Percentiles rank a stretch among this genome's conserved stretches.
Conservation (phyloP, 2,888 invertebrate genomes). For the Clitarchus hookeri region DNA sequence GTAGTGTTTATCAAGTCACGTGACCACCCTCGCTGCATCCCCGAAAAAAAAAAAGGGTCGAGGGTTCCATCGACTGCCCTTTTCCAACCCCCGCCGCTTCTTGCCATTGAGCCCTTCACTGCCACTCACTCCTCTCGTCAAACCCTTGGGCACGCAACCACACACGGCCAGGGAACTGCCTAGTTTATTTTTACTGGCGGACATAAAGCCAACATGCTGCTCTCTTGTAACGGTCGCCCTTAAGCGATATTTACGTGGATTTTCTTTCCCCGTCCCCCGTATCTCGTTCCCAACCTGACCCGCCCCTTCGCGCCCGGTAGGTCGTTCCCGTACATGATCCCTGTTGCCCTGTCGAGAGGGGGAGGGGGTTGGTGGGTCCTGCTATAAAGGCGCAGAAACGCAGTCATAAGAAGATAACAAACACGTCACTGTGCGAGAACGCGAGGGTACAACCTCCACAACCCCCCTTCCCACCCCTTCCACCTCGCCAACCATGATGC, state of each 20-base stretch:
- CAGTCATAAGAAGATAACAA: background rate
- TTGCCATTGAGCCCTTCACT: background rate
- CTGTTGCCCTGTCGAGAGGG: background rate
- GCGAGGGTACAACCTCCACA: too few species aligned
- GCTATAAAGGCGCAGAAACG: background rate
- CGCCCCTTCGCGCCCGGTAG: background rate
- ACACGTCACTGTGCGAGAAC: background rate
- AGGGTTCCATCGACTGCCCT: background rate
- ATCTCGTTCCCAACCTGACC: too few species aligned
- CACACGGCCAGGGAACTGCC: background rate
- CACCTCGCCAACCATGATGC: too few species aligned
- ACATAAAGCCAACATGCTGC: constrained; percentile 14
- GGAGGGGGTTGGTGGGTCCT: background rate
- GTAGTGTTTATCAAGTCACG: too few species aligned
- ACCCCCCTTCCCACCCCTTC: too few species aligned
- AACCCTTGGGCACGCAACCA: background rate
- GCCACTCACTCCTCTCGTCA: too few species aligned
- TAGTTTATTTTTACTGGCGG: constrained; percentile 1
- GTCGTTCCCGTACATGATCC: background rate
- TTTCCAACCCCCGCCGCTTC: background rate
- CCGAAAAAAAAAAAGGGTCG: too few species aligned
- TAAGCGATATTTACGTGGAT: constrained; percentile 14
- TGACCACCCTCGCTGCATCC: too few species aligned
- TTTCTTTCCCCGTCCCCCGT: background rate
- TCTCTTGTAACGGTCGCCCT: background rate